Conservation (phyloP, 2,797 vertebrate genomes). For the Eulemur mongoz region DNA sequence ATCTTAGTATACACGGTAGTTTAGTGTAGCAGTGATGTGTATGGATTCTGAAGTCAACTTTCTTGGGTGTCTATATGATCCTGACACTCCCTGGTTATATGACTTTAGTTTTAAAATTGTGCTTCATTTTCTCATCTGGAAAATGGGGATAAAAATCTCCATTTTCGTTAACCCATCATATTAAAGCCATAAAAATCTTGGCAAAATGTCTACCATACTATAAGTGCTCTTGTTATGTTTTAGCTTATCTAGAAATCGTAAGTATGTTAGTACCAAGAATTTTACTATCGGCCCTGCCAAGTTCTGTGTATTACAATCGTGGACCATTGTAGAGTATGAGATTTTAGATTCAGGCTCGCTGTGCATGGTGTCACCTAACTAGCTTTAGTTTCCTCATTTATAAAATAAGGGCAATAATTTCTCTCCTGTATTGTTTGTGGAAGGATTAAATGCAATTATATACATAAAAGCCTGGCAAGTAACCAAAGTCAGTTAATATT, state of each 20-base stretch:
- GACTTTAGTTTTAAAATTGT: conserved; percentile 17
- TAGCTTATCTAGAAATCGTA: not conserved
- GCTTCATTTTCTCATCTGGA: conserved; percentile 1
- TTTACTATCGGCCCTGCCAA: not conserved
- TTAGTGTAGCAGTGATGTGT: not conserved
- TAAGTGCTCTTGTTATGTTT: not conserved
- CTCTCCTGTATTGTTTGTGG: not conserved
- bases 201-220: not conserved
- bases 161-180: not conserved
- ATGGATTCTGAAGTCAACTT: not conserved
- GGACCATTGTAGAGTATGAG: not conserved
- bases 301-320: not conserved
- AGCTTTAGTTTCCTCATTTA: not conserved
- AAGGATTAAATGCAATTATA: conserved; percentile 5
- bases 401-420: not conserved
- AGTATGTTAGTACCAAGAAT: not conserved
- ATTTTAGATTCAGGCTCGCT: not conserved
- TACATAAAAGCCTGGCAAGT: not conserved
- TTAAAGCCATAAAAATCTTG: not conserved
- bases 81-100: not conserved
- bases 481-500: not conserved
- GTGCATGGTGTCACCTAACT: not conserved
- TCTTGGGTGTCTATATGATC: not conserved
- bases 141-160: not conserved
- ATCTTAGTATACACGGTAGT: not conserved